A percentile compares a stretch with the other conserved stretches of the same genome.
phyloP scores from a whole-genome alignment of 2,888 invertebrate genomes.

The Nymphalis c-album region DNA sequence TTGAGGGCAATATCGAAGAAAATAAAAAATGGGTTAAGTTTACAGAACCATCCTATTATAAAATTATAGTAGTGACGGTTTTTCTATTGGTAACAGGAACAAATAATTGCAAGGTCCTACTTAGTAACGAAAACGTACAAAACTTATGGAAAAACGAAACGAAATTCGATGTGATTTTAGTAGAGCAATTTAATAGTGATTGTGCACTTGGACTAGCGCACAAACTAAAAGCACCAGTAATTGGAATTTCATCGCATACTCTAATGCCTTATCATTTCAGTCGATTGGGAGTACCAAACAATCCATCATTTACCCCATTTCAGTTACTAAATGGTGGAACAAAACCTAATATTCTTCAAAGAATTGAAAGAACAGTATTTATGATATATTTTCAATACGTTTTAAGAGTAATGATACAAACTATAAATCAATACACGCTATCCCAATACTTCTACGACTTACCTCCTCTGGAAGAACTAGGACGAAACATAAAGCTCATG shows the following conservation, averaged over 20 bases:
- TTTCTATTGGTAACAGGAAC: conserved; percentile 49
- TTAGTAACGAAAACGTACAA: conserved; percentile 59
- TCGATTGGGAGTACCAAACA: conserved; percentile 79
- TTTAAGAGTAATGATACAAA: conserved; percentile 49
- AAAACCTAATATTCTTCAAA: conserved; percentile 72
- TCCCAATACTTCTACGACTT: conserved; percentile 69
- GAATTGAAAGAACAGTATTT: conserved; percentile 69
- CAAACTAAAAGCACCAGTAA: conserved; percentile 77
- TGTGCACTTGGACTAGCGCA: conserved; percentile 82
- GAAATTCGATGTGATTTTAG: conserved; percentile 82
- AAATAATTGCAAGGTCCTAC: conserved; percentile 54
- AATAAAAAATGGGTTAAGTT: conserved; percentile 53
- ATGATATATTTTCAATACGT: conserved; percentile 44
- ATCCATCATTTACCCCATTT: conserved; percentile 81
- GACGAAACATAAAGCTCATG: conserved; percentile 71
- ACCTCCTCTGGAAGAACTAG: conserved; percentile 75
- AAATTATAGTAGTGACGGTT: conserved; percentile 44
- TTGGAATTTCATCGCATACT: conserved; percentile 79
- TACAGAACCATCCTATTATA: conserved; percentile 50
- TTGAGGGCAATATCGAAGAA: conserved; percentile 52
- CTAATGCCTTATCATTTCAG: conserved; percentile 81
- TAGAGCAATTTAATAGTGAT: conserved; percentile 83
- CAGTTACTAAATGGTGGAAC: conserved; percentile 76
- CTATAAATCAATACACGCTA: conserved; percentile 53
- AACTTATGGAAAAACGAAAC: conserved; percentile 57